Evolutionary conservation across 2,888 invertebrate species (phyloP).

Genomic region (Diloba caeruleocephala): DNA sequence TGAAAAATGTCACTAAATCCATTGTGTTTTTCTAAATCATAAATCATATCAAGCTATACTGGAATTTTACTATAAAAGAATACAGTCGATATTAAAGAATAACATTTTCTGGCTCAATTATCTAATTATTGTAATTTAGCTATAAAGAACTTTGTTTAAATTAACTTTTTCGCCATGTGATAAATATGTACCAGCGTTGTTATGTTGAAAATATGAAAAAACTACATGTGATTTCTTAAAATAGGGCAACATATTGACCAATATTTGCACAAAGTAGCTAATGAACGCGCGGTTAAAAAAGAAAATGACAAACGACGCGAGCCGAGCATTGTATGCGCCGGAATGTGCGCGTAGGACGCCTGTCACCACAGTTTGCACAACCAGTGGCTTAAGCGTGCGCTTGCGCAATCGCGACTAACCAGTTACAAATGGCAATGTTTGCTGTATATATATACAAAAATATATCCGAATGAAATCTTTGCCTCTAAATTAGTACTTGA

Average conservation of each 20-base stretch:
- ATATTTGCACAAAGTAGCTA: constrained; percentile 19
- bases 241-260: constrained; percentile 25
- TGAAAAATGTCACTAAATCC: no score
- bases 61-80: no score
- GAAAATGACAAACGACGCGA: constrained; percentile 20
- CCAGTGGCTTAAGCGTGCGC: constrained; percentile 48
- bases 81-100: no score
- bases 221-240: constrained; percentile 5
- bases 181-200: no score
- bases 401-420: constrained; percentile 56
- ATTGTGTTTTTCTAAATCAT: no score
- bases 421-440: constrained; percentile 7
- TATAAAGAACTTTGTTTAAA: no score
- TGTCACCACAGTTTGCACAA: constrained; percentile 68
- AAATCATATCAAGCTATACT: no score
- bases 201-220: neutral
- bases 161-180: no score
- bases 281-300: constrained; percentile 38
- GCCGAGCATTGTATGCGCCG: constrained; percentile 43
- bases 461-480: no score
- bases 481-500: neutral
- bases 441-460: no score
- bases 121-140: no score
- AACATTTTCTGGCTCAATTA: no score
- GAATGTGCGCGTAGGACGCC: constrained; percentile 73